Evolutionary conservation across 2,797 vertebrate species (phyloP).

Genomic region (Enteromius unitaeniatus): DNA sequence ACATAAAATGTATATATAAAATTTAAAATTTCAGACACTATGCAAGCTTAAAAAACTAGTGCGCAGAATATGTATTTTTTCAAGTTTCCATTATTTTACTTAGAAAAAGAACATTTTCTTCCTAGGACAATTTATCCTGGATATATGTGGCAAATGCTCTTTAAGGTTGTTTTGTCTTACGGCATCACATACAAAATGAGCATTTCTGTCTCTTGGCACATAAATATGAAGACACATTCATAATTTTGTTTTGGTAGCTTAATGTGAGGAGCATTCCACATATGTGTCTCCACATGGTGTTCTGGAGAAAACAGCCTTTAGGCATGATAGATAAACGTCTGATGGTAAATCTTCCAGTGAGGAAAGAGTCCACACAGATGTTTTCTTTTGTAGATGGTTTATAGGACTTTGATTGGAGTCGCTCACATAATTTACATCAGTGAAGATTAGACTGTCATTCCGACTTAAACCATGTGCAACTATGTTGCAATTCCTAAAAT

Average conservation of each 20-base stretch:
- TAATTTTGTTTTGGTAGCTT: conserved; percentile 17
- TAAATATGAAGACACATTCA: background rate
- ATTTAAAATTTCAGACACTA: background rate
- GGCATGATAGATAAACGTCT: conserved; percentile 10
- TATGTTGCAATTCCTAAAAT: background rate
- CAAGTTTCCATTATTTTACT: background rate
- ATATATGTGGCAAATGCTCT: background rate
- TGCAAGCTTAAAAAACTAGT: background rate
- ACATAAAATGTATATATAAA: background rate
- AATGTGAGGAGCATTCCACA: conserved; percentile 21
- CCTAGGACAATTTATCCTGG: background rate
- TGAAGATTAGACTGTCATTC: conserved; percentile 2
- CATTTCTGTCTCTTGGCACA: background rate
- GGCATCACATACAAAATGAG: conserved; percentile 4
- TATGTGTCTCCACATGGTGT: conserved; percentile 18
- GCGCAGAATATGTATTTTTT: background rate
- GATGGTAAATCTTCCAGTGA: conserved; percentile 4
- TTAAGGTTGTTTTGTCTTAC: background rate
- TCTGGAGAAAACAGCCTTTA: conserved; percentile 11
- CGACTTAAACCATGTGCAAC: background rate
- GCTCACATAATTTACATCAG: conserved; percentile 5
- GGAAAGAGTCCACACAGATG: conserved; percentile 3
- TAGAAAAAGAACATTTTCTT: background rate
- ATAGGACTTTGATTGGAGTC: conserved; percentile 15
- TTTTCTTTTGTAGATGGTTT: conserved; percentile 33